Conservation (phyloP, 2,888 invertebrate species). For the Drosophila prostipennis region DNA sequence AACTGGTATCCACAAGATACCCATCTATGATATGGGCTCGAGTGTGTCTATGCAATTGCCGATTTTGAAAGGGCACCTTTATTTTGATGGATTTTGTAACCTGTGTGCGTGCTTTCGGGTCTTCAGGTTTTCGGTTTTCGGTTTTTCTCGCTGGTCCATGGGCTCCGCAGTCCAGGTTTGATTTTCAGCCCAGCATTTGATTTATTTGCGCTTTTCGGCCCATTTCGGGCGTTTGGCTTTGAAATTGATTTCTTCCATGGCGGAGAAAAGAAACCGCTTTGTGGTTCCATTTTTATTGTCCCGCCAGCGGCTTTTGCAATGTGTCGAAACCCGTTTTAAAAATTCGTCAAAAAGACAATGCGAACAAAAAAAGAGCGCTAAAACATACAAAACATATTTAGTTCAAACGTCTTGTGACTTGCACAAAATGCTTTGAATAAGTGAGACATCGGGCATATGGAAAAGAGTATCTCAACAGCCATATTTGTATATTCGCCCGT, state of each 20-base stretch:
- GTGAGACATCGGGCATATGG: conserved; percentile 49
- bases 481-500: conserved; percentile 35
- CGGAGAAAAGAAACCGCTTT: conserved; percentile 43
- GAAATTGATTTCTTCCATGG: conserved; percentile 49
- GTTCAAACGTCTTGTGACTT: conserved; percentile 65
- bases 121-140: conserved; percentile 20
- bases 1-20: conserved; percentile 36
- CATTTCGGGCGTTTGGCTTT: conserved; percentile 36
- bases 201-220: conserved; percentile 36
- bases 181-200: conserved; percentile 21
- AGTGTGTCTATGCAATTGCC: conserved; percentile 56
- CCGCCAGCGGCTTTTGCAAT: conserved; percentile 60
- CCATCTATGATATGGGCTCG: conserved; percentile 10
- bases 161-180: background rate
- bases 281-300: conserved; percentile 54
- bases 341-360: conserved; percentile 48
- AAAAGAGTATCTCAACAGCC: conserved; percentile 15
- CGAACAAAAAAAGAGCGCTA: conserved; percentile 36
- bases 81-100: conserved; percentile 47
- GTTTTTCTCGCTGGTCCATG: background rate
- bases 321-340: conserved; percentile 57
- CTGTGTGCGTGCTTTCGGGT: conserved; percentile 30
- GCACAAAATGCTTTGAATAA: conserved; percentile 55
- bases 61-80: conserved; percentile 63
- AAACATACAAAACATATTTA: conserved; percentile 57